Conservation (phyloP, 2,113 vertebrate species). For the Anarrhichthys ocellatus region DNA sequence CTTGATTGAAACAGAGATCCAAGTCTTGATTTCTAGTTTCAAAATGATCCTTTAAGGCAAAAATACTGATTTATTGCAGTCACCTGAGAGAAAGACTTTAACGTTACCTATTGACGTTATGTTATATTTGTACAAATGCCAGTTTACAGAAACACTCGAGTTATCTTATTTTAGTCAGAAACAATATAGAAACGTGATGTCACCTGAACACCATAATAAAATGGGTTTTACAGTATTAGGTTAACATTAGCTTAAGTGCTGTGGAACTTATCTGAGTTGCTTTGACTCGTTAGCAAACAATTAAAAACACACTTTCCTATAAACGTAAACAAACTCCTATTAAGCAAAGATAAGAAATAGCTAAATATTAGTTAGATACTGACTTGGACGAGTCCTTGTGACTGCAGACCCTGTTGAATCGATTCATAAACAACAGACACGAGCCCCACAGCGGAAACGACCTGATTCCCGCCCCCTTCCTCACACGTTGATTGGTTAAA, state of each 20-base stretch:
- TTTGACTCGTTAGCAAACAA: neutral
- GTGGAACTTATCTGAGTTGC: neutral
- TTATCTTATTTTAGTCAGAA: neutral
- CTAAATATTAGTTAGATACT: neutral
- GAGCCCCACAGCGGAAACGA: slow-evolving; percentile 38
- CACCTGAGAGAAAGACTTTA: neutral
- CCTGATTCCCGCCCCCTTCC: slow-evolving; percentile 51
- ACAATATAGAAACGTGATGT: neutral
- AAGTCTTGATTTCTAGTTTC: neutral
- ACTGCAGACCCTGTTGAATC: neutral
- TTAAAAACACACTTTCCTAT: fast-evolving
- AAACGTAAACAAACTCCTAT: neutral
- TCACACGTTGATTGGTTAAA: slow-evolving; percentile 61
- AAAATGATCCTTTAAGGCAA: neutral
- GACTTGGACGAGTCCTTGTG: neutral
- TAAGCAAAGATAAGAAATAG: neutral
- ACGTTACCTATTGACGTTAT: neutral
- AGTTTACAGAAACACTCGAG: neutral
- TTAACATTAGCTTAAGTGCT: slow-evolving; percentile 1
- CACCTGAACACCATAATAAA: neutral
- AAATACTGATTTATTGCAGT: neutral
- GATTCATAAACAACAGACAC: slow-evolving; percentile 49
- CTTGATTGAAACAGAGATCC: neutral
- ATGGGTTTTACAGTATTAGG: neutral
- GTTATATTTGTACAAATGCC: neutral